These are phyloP conservation scores for Sylvicola cinctus DNA, from an alignment of 2,888 invertebrate genomes.

Conservation along the genomic window DNA sequence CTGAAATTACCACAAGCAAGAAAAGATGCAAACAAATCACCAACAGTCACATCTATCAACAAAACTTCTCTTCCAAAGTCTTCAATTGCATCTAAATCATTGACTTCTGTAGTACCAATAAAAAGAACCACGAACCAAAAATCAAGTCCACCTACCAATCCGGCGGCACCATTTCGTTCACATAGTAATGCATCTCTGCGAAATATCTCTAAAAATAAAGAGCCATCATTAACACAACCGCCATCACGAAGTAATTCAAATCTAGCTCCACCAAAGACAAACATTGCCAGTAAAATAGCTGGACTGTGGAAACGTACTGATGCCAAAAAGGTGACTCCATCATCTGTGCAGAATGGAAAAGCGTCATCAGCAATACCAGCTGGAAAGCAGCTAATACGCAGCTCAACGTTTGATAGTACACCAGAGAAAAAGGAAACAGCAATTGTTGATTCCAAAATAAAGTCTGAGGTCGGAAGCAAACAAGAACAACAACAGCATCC, in stretches of 20 bases:
- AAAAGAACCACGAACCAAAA: slow-evolving; percentile 5
- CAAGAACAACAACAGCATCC: too few relatives aligned
- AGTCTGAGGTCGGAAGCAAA: too few relatives aligned
- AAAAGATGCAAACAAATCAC: slow-evolving; percentile 12
- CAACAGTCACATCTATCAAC: slow-evolving; percentile 16
- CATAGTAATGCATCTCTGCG: slow-evolving; percentile 18
- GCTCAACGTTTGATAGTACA: slow-evolving; percentile 22
- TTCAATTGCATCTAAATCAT: slow-evolving; percentile 13
- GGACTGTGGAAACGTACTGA: slow-evolving; percentile 23
- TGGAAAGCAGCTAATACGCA: slow-evolving; percentile 15
- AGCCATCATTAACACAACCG: slow-evolving; percentile 17
- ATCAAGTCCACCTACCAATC: slow-evolving; percentile 5
- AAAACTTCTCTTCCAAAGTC: slow-evolving; percentile 15
- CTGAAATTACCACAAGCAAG: slow-evolving; percentile 26
- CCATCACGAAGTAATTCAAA: slow-evolving; percentile 24
- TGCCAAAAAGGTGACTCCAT: slow-evolving; percentile 15
- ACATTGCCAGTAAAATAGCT: slow-evolving; percentile 22
- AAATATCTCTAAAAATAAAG: slow-evolving; percentile 2
- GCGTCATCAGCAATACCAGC: slow-evolving; percentile 9
- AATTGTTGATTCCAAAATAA: too few relatives aligned
- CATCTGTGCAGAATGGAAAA: slow-evolving; percentile 6
- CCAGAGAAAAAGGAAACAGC: too few relatives aligned
- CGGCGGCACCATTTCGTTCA: slow-evolving; percentile 17
- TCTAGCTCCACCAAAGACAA: slow-evolving; percentile 16
- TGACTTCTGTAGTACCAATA: slow-evolving; percentile 13